A percentile compares a stretch with the other conserved stretches of the same genome.
These are phyloP conservation scores for Paramuricea clavata DNA, from an alignment of 92 coral and sea anemone species.

Conservation along the genomic window DNA sequence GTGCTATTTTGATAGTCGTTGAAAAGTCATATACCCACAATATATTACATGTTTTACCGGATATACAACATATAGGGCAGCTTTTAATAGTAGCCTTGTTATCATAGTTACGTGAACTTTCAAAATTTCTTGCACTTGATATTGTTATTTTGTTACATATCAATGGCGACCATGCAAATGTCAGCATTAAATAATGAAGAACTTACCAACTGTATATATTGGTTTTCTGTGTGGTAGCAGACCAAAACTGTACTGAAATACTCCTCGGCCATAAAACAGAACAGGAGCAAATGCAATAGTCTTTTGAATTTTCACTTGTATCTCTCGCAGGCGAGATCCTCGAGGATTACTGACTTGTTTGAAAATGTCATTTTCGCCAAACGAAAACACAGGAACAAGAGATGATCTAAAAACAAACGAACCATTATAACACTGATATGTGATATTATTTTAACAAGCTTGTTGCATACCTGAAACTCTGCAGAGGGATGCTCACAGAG, in stretches of 20 bases:
- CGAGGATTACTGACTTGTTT: conserved; percentile 91
- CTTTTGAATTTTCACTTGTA: conserved; percentile 88
- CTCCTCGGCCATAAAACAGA: conserved; percentile 90
- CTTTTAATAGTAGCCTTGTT: too few relatives aligned
- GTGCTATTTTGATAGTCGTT: too few relatives aligned
- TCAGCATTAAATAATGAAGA: not conserved
- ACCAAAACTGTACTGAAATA: conserved; percentile 94
- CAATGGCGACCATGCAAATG: too few relatives aligned
- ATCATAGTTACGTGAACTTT: too few relatives aligned
- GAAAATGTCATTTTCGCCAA: conserved; percentile 96
- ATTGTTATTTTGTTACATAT: not conserved
- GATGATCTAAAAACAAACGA: conserved; percentile 84
- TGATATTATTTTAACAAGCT: too few relatives aligned
- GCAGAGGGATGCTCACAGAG: too few relatives aligned
- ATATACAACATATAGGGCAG: too few relatives aligned
- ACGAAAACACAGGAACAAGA: conserved; percentile 92
- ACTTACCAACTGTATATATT: conserved; percentile 90
- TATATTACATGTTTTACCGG: too few relatives aligned
- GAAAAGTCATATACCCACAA: too few relatives aligned
- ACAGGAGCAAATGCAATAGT: conserved; percentile 93
- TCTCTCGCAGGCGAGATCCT: conserved; percentile 89
- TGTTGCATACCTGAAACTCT: too few relatives aligned
- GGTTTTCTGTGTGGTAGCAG: conserved; percentile 90
- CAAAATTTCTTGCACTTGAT: too few relatives aligned
- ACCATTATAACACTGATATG: too few relatives aligned